Base-by-base conservation (phyloP, 2,888 invertebrate genomes). In the Pyrgus malvae region DNA sequence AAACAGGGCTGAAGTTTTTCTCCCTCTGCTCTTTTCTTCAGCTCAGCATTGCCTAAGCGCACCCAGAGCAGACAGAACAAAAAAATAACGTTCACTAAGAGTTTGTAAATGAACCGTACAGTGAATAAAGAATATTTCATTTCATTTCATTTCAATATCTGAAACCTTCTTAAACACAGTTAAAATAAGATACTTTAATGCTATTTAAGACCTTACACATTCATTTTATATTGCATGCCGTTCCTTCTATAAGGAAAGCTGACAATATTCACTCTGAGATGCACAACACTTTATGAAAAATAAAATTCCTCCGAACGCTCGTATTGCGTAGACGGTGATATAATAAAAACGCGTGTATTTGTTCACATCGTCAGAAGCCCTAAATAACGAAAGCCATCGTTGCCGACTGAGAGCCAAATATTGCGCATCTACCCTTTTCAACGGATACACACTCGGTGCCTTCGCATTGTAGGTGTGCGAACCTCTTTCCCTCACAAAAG, bases 401-500 rank as follows among this genome's bases (percentile, higher is more conserved):
- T 76, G 75, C 73, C 67, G 65, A 74, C 70, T 66, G 73, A 68
- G 77, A 79, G 68, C 69, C 71, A 72, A 80, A 78, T 78, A 80
- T 79, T 75, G 77, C 76, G 72, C 68, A 74, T 68, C 67, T 74
- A 48, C 37, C 75, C 76, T 73, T 74, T 74, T 79, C 74, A 74
- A 73, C 68, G 70, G 69, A 73, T 73, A 72, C 69, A 74, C 78
- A 76, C 71, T 69, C 72, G 76, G 77, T 76, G 70, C 72, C 72
- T 79, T 76, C 79, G 80, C 78, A 86, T 83, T 85, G 83, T 80
- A 80, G 81, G 78, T 82, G 80, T 76, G 79, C 78, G 76, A 81
- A 83, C 84, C 84, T 81, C 84, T 84, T 86, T 83, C 75, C 78
- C 78, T 80, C 77, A 85, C 82, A 87, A 86, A 85, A 85, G 84